Evolutionary conservation across 2,888 invertebrate species (phyloP).

Genomic region (Chymomyza fuscimana): DNA sequence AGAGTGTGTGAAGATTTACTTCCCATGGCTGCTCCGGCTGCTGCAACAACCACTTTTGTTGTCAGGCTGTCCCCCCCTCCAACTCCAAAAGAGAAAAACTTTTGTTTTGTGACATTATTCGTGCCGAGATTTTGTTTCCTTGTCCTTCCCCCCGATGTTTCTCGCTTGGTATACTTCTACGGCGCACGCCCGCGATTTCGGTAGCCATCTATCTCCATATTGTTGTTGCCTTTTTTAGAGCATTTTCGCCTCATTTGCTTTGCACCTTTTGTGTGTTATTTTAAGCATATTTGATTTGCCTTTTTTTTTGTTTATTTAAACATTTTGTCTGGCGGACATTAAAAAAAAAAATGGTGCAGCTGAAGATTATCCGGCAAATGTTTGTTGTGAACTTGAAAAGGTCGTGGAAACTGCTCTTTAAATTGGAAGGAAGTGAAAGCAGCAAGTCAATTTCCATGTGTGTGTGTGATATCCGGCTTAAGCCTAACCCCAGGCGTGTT

Average conservation of each 20-base stretch:
- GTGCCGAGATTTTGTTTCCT: slow-evolving; percentile 30
- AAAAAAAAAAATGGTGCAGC: slow-evolving; percentile 48
- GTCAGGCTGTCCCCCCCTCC: slow-evolving; percentile 1
- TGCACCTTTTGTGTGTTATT: slow-evolving; percentile 56
- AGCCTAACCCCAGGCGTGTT: slow-evolving; percentile 33
- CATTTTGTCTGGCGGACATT: slow-evolving; percentile 23
- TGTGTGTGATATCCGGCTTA: slow-evolving; percentile 61
- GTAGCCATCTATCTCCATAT: slow-evolving; percentile 1
- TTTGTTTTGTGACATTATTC: slow-evolving; percentile 59
- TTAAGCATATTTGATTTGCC: slow-evolving; percentile 43
- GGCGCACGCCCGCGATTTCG: not conserved
- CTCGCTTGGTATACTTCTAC: not conserved
- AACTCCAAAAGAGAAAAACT: slow-evolving; percentile 15
- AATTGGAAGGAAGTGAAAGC: slow-evolving; percentile 53
- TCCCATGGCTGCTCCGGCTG: slow-evolving; percentile 7
- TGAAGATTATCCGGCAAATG: slow-evolving; percentile 65
- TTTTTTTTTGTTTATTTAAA: slow-evolving; percentile 44
- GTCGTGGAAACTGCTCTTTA: not conserved
- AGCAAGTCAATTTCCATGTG: slow-evolving; percentile 9
- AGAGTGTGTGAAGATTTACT: slow-evolving; percentile 26
- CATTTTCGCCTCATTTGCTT: slow-evolving; percentile 64
- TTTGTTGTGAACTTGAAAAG: slow-evolving; percentile 71
- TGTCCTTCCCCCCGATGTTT: slow-evolving; percentile 15
- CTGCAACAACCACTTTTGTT: slow-evolving; percentile 46
- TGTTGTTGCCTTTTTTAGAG: slow-evolving; percentile 13